Percentiles rank a stretch among this genome's conserved stretches.
Conservation (phyloP, 2,888 invertebrate species). For the Melangyna quadrimaculata region DNA sequence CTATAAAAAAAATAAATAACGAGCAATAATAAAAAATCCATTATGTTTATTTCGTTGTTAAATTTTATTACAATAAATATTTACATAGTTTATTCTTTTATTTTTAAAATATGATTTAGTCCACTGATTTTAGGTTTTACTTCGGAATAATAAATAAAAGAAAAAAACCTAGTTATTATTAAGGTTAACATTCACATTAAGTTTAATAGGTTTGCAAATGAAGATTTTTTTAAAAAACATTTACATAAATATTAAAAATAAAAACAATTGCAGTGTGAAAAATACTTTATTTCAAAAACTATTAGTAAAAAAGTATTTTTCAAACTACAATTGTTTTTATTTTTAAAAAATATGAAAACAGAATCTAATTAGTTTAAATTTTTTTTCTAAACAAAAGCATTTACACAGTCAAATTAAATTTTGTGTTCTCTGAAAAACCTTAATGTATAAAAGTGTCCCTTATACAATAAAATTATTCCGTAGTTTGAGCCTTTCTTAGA, state of each 20-base stretch:
- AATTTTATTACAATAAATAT: slow-evolving; percentile 55
- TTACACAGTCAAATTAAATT: too few relatives aligned
- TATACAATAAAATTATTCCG: background rate
- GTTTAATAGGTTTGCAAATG: too few relatives aligned
- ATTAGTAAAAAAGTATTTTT: too few relatives aligned
- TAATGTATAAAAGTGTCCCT: background rate
- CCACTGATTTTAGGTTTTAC: slow-evolving; percentile 13
- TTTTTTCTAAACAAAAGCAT: too few relatives aligned
- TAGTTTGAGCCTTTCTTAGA: slow-evolving; percentile 10
- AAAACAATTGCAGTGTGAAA: too few relatives aligned
- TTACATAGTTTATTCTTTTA: slow-evolving; percentile 32
- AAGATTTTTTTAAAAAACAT: too few relatives aligned
- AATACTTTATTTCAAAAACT: too few relatives aligned
- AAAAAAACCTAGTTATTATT: background rate
- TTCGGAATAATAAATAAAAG: background rate
- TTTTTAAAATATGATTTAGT: slow-evolving; percentile 24
- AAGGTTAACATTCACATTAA: background rate
- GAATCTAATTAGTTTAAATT: too few relatives aligned
- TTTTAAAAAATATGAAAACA: too few relatives aligned
- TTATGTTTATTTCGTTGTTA: slow-evolving; percentile 32
- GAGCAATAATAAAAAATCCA: background rate
- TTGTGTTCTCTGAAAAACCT: background rate
- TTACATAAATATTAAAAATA: too few relatives aligned
- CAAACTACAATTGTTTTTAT: too few relatives aligned
- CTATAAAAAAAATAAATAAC: background rate